phyloP scores from a whole-genome alignment of 2,113 vertebrate genomes.

The Theropithecus gelada region DNA sequence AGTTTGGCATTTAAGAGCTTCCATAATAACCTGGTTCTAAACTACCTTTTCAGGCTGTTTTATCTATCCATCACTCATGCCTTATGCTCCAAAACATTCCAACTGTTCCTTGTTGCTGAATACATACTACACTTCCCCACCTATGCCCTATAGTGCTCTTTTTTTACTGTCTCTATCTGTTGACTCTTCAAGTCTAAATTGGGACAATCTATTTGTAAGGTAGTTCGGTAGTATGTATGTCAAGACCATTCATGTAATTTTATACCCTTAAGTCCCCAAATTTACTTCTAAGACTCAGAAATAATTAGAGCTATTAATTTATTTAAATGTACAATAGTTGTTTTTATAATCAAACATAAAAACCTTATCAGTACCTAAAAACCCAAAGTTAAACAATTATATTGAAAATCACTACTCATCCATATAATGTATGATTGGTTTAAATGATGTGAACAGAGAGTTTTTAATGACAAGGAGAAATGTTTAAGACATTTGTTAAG shows the following conservation, averaged over 20 bases:
- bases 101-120: neutral
- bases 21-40: neutral
- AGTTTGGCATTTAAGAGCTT: neutral
- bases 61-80: neutral
- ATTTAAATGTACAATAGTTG: neutral
- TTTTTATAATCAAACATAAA: slow-evolving; percentile 8
- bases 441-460: slow-evolving; percentile 59
- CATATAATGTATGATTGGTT: neutral
- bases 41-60: neutral
- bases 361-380: neutral
- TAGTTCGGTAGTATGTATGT: neutral
- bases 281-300: slow-evolving; percentile 22
- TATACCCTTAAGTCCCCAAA: neutral
- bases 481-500: neutral
- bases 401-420: neutral
- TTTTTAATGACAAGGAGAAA: slow-evolving; percentile 19
- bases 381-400: neutral
- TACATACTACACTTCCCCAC: neutral
- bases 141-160: neutral
- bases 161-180: neutral
- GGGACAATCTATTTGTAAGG: neutral
- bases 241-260: neutral
- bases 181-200: neutral
- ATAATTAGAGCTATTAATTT: neutral
- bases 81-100: neutral